These are phyloP conservation scores for Myotis myotis DNA, from an alignment of 2,797 vertebrate species.

Conservation along the genomic window DNA sequence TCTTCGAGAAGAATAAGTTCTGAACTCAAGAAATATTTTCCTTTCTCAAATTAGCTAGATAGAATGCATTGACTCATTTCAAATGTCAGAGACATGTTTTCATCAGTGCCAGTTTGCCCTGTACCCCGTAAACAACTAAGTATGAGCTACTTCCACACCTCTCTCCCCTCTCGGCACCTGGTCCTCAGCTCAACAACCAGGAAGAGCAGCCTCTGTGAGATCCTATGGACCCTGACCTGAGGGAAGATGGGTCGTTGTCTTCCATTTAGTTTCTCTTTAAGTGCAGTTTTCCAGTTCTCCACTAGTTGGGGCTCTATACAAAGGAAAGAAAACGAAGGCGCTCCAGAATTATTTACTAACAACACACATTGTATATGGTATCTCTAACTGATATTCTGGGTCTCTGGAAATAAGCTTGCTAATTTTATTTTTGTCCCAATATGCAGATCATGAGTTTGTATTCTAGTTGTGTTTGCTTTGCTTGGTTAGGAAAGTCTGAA, in stretches of 20 bases:
- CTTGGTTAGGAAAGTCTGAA: neutral
- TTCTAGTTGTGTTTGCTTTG: neutral
- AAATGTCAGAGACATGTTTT: constrained; percentile 11
- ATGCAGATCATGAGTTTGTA: neutral
- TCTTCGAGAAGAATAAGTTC: constrained; percentile 46
- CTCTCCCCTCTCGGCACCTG: neutral
- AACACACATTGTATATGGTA: neutral
- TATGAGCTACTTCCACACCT: constrained; percentile 1
- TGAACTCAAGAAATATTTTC: constrained; percentile 59
- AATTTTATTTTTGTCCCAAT: constrained; percentile 45
- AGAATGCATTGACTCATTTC: constrained; percentile 55
- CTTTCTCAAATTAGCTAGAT: constrained; percentile 53
- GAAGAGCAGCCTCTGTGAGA: neutral
- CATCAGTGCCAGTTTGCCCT: neutral
- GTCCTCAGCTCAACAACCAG: neutral
- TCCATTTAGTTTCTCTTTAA: neutral
- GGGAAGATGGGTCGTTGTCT: neutral
- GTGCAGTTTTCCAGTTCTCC: constrained; percentile 58
- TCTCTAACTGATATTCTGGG: neutral
- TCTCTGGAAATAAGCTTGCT: neutral
- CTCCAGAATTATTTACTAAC: neutral
- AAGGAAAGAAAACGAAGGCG: constrained; percentile 69
- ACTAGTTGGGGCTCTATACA: constrained; percentile 83
- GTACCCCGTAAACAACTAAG: neutral
- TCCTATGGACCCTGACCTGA: neutral